Conservation (phyloP, 2,797 vertebrate genomes). For the Manis javanica region DNA sequence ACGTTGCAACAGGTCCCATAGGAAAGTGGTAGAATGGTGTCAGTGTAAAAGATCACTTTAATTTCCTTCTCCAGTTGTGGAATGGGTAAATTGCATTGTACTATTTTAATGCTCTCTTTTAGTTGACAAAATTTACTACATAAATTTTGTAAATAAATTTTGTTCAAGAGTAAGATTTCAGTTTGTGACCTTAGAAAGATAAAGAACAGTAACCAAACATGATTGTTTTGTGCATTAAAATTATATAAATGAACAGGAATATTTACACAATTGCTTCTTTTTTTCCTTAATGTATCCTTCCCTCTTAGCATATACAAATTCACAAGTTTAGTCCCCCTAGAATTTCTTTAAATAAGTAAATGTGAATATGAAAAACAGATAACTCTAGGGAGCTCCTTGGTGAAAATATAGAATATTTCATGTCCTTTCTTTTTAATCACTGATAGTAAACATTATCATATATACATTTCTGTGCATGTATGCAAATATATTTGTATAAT, state of each 20-base stretch:
- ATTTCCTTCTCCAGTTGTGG: slow-evolving; percentile 44
- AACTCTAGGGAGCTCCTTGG: neutral
- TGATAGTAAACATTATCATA: neutral
- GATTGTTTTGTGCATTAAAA: neutral
- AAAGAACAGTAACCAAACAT: neutral
- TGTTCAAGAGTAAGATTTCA: slow-evolving; percentile 6
- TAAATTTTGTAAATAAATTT: too few relatives aligned
- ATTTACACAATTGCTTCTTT: neutral
- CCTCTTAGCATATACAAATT: neutral
- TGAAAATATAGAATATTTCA: neutral
- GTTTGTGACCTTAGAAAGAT: slow-evolving; percentile 25
- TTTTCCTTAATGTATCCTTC: neutral
- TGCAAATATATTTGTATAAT: neutral
- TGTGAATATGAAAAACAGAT: neutral
- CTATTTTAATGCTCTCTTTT: neutral
- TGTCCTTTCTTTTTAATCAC: too few relatives aligned
- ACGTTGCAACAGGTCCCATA: slow-evolving; percentile 24
- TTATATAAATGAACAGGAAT: neutral
- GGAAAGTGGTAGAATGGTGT: slow-evolving; percentile 63
- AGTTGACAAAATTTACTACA: slow-evolving; percentile 51
- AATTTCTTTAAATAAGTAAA: slow-evolving; percentile 5
- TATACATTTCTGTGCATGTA: neutral
- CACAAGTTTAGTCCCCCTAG: neutral
- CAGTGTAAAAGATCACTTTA: slow-evolving; percentile 67
- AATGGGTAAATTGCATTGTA: slow-evolving; percentile 22